Evolutionary conservation across 23 tunicate genomes (phyloP), one percentile per base, ranked within the genome.

Genomic region (Oikopleura vanhoeffeni): DNA sequence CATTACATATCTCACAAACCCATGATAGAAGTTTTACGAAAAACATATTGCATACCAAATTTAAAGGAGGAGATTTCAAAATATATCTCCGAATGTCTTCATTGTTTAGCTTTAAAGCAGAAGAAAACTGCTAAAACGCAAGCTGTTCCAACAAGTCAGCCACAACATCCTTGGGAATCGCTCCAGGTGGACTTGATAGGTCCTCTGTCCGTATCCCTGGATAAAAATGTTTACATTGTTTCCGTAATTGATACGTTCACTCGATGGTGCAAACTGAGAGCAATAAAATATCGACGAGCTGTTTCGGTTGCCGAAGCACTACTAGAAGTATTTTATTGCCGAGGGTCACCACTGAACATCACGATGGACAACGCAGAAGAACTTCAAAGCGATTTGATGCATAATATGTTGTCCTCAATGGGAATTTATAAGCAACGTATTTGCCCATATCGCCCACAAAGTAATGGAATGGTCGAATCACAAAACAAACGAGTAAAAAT

Each of bases 231-330:
- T 8, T 49, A 49, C 18, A 49, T 49, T 49, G 8, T 49, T 8
- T 8, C 18, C 18, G 8, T 49, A 8, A 49, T 49, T 18, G 60
- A 49, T 49, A 8, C 8, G 60, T 49, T 8, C 18, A 8, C 60
- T 8, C 8, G 60, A 49, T 49, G 60, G 60, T 18, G 8, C 18
- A 18, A 49, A 49, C 18, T 49, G 18, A 49, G 60, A 18, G 60
- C 18, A 49, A 49, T 91, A 90, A 85, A 42, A 67, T 36, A 89
- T 85, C 0, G 89, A 76, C 0, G 91, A 91, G 57, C 97, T 88
- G 49, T 88, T 87, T 0, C 97, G 86, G 85, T 89, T 85, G 40
- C 91, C 84, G 0, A 87, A 86, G 39, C 88, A 40, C 85, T 91
- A 86, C 34, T 76, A 86, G 42, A 88, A 88, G 18, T 49, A 49